Percentiles rank a stretch among this genome's conserved stretches.
Evolutionary conservation across 2,797 vertebrate species (phyloP).

Genomic region (Bucorvus abyssinicus): DNA sequence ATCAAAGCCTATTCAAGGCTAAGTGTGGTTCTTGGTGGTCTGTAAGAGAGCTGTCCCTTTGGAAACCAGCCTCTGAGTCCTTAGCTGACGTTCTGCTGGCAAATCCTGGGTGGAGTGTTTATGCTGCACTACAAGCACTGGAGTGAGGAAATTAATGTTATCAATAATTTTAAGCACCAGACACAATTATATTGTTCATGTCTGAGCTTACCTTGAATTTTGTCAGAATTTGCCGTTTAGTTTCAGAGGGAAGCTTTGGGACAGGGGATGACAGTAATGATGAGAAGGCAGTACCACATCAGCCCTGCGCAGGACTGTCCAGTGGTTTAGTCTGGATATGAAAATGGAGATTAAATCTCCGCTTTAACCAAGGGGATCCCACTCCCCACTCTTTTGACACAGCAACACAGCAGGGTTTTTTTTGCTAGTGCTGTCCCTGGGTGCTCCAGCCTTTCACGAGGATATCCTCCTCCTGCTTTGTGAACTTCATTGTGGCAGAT

Average conservation of each 20-base stretch:
- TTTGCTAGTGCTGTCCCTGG: neutral
- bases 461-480: neutral
- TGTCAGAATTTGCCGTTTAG: neutral
- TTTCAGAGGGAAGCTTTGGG: neutral
- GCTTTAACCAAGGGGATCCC: neutral
- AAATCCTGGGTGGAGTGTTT: neutral
- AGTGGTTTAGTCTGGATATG: neutral
- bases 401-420: neutral
- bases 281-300: neutral
- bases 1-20: neutral
- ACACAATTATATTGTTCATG: neutral
- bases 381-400: neutral
- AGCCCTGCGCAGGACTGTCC: neutral
- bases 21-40: neutral
- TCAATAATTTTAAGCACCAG: neutral
- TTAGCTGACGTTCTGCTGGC: neutral
- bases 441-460: neutral
- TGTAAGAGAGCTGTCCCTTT: neutral
- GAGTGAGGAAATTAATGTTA: neutral
- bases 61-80: neutral
- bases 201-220: neutral
- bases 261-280: neutral
- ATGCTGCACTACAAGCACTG: neutral
- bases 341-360: neutral
- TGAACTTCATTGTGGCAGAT: neutral